These are phyloP conservation scores for Parnassius glacialis DNA, from an alignment of 2,888 invertebrate genomes.

Conservation along the genomic window DNA sequence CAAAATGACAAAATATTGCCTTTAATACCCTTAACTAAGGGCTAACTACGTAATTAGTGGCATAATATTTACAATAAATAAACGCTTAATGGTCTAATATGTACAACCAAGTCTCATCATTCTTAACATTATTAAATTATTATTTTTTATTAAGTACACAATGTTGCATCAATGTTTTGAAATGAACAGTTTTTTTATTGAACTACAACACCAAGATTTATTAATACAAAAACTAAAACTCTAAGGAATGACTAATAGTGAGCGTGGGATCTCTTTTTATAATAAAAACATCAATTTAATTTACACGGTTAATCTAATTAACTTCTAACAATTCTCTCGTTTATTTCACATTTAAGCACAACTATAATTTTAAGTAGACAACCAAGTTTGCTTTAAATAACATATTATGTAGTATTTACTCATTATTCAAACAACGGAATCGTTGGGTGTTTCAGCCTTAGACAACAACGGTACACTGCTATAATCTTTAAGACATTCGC, in stretches of 20 bases:
- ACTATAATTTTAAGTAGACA: conserved; percentile 10
- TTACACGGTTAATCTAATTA: conserved; percentile 11
- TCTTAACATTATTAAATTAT: conserved; percentile 42
- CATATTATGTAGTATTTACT: conserved; percentile 3
- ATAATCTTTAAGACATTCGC: conserved; percentile 67
- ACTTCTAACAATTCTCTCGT: conserved; percentile 32
- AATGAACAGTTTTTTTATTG: conserved; percentile 12
- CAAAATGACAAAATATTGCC: too few species aligned
- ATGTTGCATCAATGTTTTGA: conserved; percentile 1
- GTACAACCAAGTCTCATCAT: conserved; percentile 61
- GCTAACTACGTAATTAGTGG: conserved; percentile 21
- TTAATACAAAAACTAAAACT: conserved; percentile 12
- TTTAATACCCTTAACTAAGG: too few species aligned
- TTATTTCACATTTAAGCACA: conserved; percentile 25
- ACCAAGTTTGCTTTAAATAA: background rate
- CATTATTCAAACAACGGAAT: conserved; percentile 63
- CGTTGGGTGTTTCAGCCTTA: conserved; percentile 66
- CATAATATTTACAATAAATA: conserved; percentile 70
- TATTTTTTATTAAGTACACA: conserved; percentile 29
- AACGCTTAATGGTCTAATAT: conserved; percentile 51
- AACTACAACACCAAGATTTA: conserved; percentile 20
- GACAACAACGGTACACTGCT: conserved; percentile 73
- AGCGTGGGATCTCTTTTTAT: conserved; percentile 1
- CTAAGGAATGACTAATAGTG: conserved; percentile 24
- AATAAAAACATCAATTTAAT: background rate